Evolutionary conservation across 2,888 invertebrate genomes (phyloP).

Genomic region (Lepidocyrtinus sp.): DNA sequence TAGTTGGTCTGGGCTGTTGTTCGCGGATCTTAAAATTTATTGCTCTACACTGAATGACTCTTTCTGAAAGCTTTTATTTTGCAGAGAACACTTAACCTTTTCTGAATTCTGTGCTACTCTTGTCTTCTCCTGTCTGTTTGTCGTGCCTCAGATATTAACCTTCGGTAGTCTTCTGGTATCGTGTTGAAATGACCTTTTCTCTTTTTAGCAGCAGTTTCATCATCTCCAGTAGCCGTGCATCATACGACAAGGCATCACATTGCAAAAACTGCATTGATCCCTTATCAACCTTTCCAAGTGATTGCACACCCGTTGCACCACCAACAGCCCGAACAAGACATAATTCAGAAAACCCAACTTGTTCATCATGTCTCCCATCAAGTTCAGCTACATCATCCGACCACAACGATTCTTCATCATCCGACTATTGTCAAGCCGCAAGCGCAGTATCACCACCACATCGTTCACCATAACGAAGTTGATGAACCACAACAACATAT

Average conservation of each 20-base stretch:
- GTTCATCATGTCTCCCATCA: constrained; percentile 45
- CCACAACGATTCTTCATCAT: constrained; percentile 23
- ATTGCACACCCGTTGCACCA: constrained; percentile 19
- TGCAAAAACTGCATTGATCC: constrained; percentile 48
- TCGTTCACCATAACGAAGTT: constrained; percentile 35
- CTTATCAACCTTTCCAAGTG: constrained; percentile 50
- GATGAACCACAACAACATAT: constrained; percentile 13
- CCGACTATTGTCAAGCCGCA: constrained; percentile 39
- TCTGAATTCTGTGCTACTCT: background rate
- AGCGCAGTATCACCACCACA: constrained; percentile 55
- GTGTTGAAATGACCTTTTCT: constrained; percentile 48
- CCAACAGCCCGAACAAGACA: constrained; percentile 17
- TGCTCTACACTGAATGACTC: background rate
- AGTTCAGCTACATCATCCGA: constrained; percentile 24
- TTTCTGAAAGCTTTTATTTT: constrained; percentile 2
- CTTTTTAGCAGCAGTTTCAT: constrained; percentile 39
- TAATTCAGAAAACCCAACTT: constrained; percentile 48
- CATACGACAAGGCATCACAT: constrained; percentile 38
- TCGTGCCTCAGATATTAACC: constrained; percentile 58
- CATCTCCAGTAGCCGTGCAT: constrained; percentile 19
- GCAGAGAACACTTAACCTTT: too few relatives aligned
- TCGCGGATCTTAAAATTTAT: background rate
- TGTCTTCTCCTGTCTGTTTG: constrained; percentile 8
- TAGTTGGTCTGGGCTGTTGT: background rate
- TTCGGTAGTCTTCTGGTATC: constrained; percentile 30